A percentile compares a stretch with the other conserved stretches of the same genome.
These are phyloP conservation scores for Gymnocheta viridis DNA, from an alignment of 2,888 invertebrate species.

Conservation along the genomic window DNA sequence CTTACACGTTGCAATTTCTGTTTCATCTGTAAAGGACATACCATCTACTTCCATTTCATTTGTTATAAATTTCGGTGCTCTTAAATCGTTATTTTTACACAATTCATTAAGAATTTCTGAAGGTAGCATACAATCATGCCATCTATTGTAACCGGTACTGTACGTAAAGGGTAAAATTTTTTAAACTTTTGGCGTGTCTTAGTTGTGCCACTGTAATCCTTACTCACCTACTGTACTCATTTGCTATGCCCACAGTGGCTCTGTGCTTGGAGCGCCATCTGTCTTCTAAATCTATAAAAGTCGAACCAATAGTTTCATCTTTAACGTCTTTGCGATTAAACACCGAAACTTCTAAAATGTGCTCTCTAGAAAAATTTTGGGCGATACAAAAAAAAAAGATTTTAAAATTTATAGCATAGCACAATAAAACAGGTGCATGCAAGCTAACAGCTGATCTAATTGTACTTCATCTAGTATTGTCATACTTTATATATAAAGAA, in stretches of 20 bases:
- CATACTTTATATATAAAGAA: too few relatives aligned
- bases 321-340: constrained; percentile 87
- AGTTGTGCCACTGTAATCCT: too few relatives aligned
- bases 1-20: constrained; percentile 76
- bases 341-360: constrained; percentile 87
- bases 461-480: too few relatives aligned
- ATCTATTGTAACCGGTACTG: constrained; percentile 87
- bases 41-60: constrained; percentile 84
- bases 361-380: constrained; percentile 84
- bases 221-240: constrained; percentile 86
- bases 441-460: too few relatives aligned
- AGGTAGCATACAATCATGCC: constrained; percentile 90
- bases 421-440: too few relatives aligned
- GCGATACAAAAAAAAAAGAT: background rate
- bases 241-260: constrained; percentile 89
- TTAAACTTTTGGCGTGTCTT: background rate
- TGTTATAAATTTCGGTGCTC: constrained; percentile 83
- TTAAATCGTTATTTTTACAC: constrained; percentile 87
- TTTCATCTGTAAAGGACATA: constrained; percentile 77
- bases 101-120: constrained; percentile 87
- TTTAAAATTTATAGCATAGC: background rate
- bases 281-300: constrained; percentile 93
- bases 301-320: constrained; percentile 93
- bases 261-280: constrained; percentile 91
- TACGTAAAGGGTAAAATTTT: background rate